Evolutionary conservation across 2,797 vertebrate genomes (phyloP).

Genomic region (Hypotaenidia philippensis): DNA sequence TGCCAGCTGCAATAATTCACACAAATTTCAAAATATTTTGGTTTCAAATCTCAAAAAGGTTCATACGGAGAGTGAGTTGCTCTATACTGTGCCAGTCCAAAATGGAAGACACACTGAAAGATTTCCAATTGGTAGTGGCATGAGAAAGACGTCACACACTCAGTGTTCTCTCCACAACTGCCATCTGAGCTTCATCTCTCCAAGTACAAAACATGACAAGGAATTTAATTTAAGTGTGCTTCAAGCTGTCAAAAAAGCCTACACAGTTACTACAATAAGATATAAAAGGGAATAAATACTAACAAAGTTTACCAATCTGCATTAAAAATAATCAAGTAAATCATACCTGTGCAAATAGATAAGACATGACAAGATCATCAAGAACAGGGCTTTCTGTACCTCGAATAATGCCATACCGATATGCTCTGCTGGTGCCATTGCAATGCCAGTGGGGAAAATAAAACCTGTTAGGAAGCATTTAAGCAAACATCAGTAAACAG

Average conservation of each 20-base stretch:
- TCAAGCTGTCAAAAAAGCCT: not conserved
- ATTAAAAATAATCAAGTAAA: not conserved
- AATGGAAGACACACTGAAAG: not conserved
- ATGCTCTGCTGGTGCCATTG: conserved; percentile 83
- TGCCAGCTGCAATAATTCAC: not conserved
- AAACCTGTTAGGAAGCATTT: conserved; percentile 82
- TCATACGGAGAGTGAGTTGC: not conserved
- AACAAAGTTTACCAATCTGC: not conserved
- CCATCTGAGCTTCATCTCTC: not conserved
- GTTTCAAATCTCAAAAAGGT: not conserved
- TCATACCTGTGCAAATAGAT: conserved; percentile 93
- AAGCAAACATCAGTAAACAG: not conserved
- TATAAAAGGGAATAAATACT: not conserved
- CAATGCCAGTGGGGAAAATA: conserved; percentile 95
- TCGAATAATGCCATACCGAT: conserved; percentile 89
- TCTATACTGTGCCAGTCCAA: not conserved
- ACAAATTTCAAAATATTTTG: not conserved
- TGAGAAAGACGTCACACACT: not conserved
- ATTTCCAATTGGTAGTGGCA: not conserved
- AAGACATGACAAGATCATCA: conserved; percentile 91
- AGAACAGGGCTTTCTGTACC: conserved; percentile 90
- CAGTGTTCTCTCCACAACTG: not conserved
- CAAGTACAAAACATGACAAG: not conserved
- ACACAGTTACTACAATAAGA: not conserved
- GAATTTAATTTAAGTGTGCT: not conserved